Percentiles rank a stretch among this genome's conserved stretches.
Conservation (phyloP, 2,888 invertebrate genomes). For the Leptodirus hochenwartii region DNA sequence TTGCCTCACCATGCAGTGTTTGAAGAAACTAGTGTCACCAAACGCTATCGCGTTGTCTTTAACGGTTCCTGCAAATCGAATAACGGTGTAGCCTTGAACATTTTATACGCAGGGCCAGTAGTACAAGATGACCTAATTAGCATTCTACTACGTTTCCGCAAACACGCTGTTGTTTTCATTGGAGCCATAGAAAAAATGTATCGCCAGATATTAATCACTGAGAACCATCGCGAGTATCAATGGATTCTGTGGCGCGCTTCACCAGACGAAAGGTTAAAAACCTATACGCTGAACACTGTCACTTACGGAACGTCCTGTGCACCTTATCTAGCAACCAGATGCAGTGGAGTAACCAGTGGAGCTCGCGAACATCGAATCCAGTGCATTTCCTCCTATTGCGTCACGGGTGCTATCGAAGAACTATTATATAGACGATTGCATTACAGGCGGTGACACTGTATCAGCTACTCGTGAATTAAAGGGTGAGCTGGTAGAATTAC, state of each 20-base stretch:
- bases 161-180: constrained; percentile 12
- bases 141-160: constrained; percentile 14
- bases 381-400: too few relatives aligned
- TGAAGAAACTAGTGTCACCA: constrained; percentile 8
- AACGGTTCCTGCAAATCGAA: constrained; percentile 12
- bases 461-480: too few relatives aligned
- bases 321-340: too few relatives aligned
- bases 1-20: constrained; percentile 13
- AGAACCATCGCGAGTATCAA: constrained; percentile 12
- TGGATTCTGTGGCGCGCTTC: constrained; percentile 12
- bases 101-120: constrained; percentile 11
- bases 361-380: too few relatives aligned
- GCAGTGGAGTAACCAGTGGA: too few relatives aligned
- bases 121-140: constrained; percentile 13
- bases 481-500: too few relatives aligned
- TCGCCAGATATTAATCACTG: constrained; percentile 11
- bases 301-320: constrained; percentile 15
- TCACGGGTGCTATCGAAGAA: too few relatives aligned
- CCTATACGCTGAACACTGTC: constrained; percentile 12
- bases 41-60: constrained; percentile 12
- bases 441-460: too few relatives aligned
- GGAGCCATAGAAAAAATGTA: constrained; percentile 17
- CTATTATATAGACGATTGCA: too few relatives aligned
- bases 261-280: constrained; percentile 7
- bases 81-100: constrained; percentile 9